Conservation (phyloP, 2,113 vertebrate genomes). For the Lagopus leucura region DNA sequence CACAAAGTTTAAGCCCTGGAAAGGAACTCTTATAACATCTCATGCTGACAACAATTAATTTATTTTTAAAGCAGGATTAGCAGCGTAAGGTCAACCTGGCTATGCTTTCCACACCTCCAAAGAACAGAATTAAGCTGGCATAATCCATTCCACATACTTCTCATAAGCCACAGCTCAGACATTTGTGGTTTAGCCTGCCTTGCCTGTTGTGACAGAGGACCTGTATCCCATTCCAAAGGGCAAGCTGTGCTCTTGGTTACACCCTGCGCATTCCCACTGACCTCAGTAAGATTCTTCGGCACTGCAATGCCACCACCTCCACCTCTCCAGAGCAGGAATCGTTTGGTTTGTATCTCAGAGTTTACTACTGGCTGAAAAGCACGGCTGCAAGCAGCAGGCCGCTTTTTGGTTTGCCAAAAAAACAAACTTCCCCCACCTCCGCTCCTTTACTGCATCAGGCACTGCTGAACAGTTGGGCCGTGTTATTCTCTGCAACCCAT, state of each 20-base stretch:
- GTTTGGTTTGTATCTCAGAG: background rate
- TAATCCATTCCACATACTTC: background rate
- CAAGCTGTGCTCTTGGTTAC: fast-evolving
- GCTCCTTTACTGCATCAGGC: background rate
- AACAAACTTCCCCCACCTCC: background rate
- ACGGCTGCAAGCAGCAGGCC: background rate
- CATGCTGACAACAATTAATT: constrained; percentile 6
- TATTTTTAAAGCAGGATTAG: constrained; percentile 49
- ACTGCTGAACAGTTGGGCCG: constrained; percentile 4
- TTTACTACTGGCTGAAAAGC: background rate
- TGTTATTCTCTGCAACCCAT: constrained; percentile 7
- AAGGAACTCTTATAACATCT: constrained; percentile 1
- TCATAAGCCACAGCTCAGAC: background rate
- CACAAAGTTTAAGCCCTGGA: background rate
- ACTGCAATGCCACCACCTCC: fast-evolving
- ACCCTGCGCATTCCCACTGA: fast-evolving
- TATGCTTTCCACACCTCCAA: background rate
- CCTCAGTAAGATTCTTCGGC: background rate
- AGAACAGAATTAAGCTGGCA: background rate
- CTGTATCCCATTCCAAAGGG: background rate
- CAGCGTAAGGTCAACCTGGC: background rate
- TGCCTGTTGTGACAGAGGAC: background rate
- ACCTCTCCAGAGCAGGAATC: background rate
- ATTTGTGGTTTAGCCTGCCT: background rate
- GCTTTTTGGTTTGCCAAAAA: background rate